Base-by-base conservation (phyloP, 2,113 vertebrate genomes). In the Tringa solitaria region DNA sequence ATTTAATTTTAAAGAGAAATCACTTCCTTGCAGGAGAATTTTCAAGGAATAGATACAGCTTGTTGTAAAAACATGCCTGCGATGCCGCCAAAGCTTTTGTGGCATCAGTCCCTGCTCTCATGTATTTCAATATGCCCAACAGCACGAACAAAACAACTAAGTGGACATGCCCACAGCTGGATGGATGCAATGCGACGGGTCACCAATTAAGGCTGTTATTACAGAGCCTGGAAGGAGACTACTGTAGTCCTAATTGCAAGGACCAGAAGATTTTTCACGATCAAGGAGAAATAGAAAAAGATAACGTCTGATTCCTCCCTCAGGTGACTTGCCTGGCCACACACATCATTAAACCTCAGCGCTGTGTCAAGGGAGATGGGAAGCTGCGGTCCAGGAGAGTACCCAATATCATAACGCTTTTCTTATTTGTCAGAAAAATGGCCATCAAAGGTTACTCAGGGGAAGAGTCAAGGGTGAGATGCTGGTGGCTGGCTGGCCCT, bases 1-100 rank as follows among this genome's bases (percentile, higher is more conserved):
- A 95, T 92, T 84, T 96, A 82, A 92, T 95, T 95, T 96, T 94
- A 86, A 84, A 95, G 72, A 72, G 91, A 93, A 96, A 89, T 68
- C 68, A 50, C 56, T 84, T 96, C 60, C 46, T 83, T 59, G 84
- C 21, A 95, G 69, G 75, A 92, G 87, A 73, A 78, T 83, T 93
- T 96, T 93, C 69, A 73, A 90, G 69, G 67, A 95, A 79, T 45
- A 95, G 80, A 85, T 72, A 43, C 17, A 81, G 87, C 39, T 46
- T 72, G 59, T 72, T 91, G 68, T 86, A 74, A 80, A 95, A 93
- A 87, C 73, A 89, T 3, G 64, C 74, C 68, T 70, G 67, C 0
- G 5, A 74, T 35, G 74, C 53, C 80, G 83, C 82, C 82, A 76
- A 78, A 76, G 76, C 75, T 85, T 93, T 75, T 23, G 59, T 86